Percentiles rank a stretch among this genome's conserved stretches.
Evolutionary conservation across 1,140 invertebrate genomes (phyloP).

Genomic region (Brachionus plicatilis): DNA sequence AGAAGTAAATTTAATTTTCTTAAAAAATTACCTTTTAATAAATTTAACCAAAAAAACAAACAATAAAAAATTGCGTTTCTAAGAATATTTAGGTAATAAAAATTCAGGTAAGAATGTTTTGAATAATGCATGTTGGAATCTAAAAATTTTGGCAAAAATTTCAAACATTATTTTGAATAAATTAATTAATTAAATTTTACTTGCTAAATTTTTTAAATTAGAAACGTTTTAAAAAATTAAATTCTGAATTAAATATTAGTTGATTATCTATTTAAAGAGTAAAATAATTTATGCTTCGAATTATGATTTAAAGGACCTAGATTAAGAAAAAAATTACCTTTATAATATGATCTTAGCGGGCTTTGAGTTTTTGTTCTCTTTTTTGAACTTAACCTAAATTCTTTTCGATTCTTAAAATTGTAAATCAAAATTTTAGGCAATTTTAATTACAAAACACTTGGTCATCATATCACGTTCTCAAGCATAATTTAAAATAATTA

Average conservation of each 20-base stretch:
- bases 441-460: not conserved
- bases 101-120: too few species aligned
- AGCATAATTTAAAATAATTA: not conserved
- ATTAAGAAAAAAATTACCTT: not conserved
- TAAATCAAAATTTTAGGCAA: not conserved
- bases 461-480: not conserved
- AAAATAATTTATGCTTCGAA: not conserved
- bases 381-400: not conserved
- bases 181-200: too few species aligned
- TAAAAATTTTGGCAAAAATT: too few species aligned
- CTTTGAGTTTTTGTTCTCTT: not conserved
- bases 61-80: too few species aligned
- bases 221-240: not conserved
- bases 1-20: too few species aligned
- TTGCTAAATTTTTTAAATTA: too few species aligned
- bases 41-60: too few species aligned
- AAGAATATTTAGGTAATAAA: too few species aligned
- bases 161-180: too few species aligned
- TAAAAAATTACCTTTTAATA: too few species aligned
- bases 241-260: not conserved
- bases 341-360: not conserved
- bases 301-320: not conserved
- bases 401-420: not conserved
- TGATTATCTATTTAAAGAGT: not conserved
- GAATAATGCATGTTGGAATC: too few species aligned